Base-by-base conservation (phyloP, 2,888 invertebrate genomes). In the Therioaphis trifolii region DNA sequence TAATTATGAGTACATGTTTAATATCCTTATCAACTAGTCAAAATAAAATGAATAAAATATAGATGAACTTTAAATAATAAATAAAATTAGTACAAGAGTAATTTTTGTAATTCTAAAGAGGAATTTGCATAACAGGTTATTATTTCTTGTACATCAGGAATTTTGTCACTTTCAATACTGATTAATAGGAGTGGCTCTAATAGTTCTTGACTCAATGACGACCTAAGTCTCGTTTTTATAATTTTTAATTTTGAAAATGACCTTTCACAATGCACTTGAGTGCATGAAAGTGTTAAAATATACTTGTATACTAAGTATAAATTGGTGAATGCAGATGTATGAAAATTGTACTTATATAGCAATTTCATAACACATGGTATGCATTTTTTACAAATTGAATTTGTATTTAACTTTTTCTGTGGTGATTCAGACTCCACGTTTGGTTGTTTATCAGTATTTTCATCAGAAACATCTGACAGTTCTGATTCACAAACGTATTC, bases 351-450 rank as follows among this genome's bases (percentile, higher is more conserved):
- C 66, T 66, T 66, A 35, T 66, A 66, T 66, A n/a, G n/a, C n/a
- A n/a, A n/a, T 66, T 35, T 35, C 66, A 66, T 66, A 66, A 66
- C 66, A n/a, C 66, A 66, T 66, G 35, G 66, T 29, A 66, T 66
- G 18, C 18, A 35, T 35, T 29, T 66, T 66, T 66, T 66, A 66
- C 35, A 66, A 66, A 66, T n/a, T 66, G 18, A 66, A 66, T 66
- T 66, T 66, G 29, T 66, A 29, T 35, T 66, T 35, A 66, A 35
- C 66, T 9, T 29, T 66, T 66, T 66, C 35, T 15, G 29, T 18
- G 35, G 18, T 66, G 9, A 35, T 66, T 29, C 35, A 66, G 35
- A 46, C 35, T 35, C n/a, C n/a, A 63, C 29, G 18, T 66, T 66
- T n/a, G 9, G 11, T 35, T 66, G 18, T 66, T 35, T 35, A 66